Conservation (phyloP, 2,888 invertebrate species). For the Metopia argyrocephala region DNA sequence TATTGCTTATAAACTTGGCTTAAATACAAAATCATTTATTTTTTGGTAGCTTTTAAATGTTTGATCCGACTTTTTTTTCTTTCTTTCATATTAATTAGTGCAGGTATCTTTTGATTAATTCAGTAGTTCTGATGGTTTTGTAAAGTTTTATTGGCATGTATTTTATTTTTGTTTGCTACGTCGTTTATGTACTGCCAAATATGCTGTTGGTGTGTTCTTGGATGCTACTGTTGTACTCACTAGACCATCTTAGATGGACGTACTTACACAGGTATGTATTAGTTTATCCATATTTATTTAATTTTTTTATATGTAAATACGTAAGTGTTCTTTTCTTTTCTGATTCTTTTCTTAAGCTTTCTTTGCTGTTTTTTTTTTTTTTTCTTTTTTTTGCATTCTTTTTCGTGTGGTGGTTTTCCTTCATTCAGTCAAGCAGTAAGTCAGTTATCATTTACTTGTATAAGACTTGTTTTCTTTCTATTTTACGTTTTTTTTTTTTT, state of each 20-base stretch:
- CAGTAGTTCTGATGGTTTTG: slow-evolving; percentile 20
- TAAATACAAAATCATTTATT: neutral
- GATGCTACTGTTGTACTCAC: slow-evolving; percentile 27
- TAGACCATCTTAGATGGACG: slow-evolving; percentile 41
- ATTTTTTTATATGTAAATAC: slow-evolving; percentile 1
- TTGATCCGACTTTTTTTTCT: neutral
- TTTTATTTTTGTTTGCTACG: neutral
- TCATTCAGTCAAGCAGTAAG: neutral
- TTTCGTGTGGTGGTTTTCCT: neutral
- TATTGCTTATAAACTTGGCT: slow-evolving; percentile 1
- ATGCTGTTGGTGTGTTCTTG: slow-evolving; percentile 40
- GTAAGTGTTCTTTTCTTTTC: slow-evolving; percentile 29
- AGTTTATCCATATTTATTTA: slow-evolving; percentile 21
- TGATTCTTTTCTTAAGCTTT: slow-evolving; percentile 36
- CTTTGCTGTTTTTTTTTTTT: neutral
- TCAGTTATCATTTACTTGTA: neutral
- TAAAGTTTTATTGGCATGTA: neutral
- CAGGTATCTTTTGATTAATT: neutral
- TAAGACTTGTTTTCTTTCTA: slow-evolving; percentile 59
- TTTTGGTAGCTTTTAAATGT: neutral
- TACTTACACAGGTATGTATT: no score
- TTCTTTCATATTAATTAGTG: neutral
- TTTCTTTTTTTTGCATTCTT: neutral
- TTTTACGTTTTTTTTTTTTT: no score
- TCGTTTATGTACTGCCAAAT: neutral